Conservation (phyloP, 2,113 vertebrate species). For the Saccopteryx bilineata region DNA sequence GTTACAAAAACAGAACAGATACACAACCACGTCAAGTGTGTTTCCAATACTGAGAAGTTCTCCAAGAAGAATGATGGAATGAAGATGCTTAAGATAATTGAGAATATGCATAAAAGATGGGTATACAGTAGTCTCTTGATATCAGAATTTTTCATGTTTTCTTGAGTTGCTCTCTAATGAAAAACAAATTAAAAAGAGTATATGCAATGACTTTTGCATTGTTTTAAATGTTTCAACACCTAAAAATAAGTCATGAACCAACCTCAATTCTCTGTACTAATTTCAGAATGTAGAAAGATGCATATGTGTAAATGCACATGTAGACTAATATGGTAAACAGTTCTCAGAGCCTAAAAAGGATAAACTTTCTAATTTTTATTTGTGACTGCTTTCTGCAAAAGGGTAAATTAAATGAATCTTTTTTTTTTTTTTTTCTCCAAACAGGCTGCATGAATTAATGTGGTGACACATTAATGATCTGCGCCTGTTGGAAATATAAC, state of each 20-base stretch:
- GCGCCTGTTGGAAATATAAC: background rate
- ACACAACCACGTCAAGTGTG: constrained; percentile 94
- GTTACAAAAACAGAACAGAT: constrained; percentile 90
- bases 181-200: constrained; percentile 63
- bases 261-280: constrained; percentile 26
- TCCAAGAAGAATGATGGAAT: constrained; percentile 89
- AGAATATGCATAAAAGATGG: constrained; percentile 90
- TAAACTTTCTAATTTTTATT: constrained; percentile 8
- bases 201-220: constrained; percentile 41
- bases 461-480: too few relatives aligned
- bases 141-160: constrained; percentile 93
- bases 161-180: constrained; percentile 69
- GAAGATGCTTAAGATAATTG: constrained; percentile 89
- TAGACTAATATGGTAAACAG: background rate
- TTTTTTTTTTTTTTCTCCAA: background rate
- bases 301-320: background rate
- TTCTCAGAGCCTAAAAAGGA: constrained; percentile 22
- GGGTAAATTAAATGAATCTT: background rate
- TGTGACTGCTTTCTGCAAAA: constrained; percentile 39
- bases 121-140: constrained; percentile 91
- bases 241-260: constrained; percentile 18
- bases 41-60: constrained; percentile 92
- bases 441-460: background rate
- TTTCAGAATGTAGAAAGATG: constrained; percentile 53
- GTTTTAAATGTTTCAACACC: background rate